Conservation (phyloP, 1,140 invertebrate genomes). For the Orchesella cincta region DNA sequence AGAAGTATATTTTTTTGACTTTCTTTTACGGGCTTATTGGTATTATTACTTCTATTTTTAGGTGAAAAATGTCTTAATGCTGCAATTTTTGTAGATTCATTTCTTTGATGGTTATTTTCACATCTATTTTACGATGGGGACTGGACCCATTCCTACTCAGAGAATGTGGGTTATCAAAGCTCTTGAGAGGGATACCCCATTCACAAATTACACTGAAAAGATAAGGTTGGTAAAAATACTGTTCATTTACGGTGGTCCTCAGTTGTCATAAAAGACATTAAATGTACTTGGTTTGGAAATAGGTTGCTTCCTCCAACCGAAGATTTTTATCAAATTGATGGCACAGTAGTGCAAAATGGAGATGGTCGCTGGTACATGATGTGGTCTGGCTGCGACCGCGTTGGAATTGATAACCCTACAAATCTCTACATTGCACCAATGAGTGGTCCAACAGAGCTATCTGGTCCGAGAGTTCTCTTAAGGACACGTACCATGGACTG, state of each 20-base stretch:
- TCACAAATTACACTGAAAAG: constrained; percentile 36
- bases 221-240: not conserved
- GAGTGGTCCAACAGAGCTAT: constrained; percentile 40
- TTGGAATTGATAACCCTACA: constrained; percentile 42
- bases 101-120: constrained; percentile 36
- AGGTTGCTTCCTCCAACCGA: not conserved
- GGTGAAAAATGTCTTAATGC: no score
- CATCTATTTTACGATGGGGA: constrained; percentile 46
- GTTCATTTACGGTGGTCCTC: no score
- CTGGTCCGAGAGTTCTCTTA: constrained; percentile 37
- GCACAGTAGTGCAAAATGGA: constrained; percentile 37
- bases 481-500: constrained; percentile 16
- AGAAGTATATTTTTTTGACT: constrained; percentile 22
- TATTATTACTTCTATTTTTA: no score
- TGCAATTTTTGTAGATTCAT: no score
- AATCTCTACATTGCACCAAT: constrained; percentile 48
- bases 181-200: constrained; percentile 36
- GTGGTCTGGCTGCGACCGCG: constrained; percentile 45
- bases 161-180: constrained; percentile 44
- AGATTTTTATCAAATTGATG: constrained; percentile 48
- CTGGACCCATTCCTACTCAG: constrained; percentile 44
- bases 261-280: no score
- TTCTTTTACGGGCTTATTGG: constrained; percentile 43
- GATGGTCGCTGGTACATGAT: constrained; percentile 44
- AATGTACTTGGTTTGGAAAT: no score